Conservation (phyloP, 2,797 vertebrate genomes). For the Falco concolor region DNA sequence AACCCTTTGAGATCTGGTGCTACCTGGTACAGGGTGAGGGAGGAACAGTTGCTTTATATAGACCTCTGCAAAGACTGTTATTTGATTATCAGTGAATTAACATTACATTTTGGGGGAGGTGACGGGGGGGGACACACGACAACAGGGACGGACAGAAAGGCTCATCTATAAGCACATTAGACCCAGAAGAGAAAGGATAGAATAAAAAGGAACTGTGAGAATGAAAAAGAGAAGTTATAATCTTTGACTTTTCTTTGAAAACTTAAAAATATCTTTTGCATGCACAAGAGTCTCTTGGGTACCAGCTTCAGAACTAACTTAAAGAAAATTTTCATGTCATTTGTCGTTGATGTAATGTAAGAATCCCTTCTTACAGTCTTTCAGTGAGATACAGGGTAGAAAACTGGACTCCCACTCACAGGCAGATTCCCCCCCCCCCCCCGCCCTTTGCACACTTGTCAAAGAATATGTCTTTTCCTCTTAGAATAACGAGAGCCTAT, state of each 20-base stretch:
- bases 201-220: not conserved
- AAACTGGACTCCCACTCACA: constrained; percentile 59
- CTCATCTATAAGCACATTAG: not conserved
- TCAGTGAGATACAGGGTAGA: constrained; percentile 7
- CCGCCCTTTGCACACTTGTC: constrained; percentile 31
- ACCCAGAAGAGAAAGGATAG: not conserved
- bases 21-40: not conserved
- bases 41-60: not conserved
- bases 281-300: constrained; percentile 51
- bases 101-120: not conserved
- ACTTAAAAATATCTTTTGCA: constrained; percentile 61
- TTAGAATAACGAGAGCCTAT: not conserved
- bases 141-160: not conserved
- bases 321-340: constrained; percentile 62
- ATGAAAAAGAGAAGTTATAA: constrained; percentile 19
- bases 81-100: not conserved
- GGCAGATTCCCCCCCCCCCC: not conserved
- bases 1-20: not conserved
- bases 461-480: constrained; percentile 27
- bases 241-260: constrained; percentile 43
- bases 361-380: constrained; percentile 32
- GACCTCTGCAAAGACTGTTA: not conserved
- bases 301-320: constrained; percentile 54
- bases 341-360: constrained; percentile 41
- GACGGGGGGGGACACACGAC: no score